Percentiles rank a stretch among this genome's conserved stretches.
These are phyloP conservation scores for Peromyscus leucopus DNA, from an alignment of 2,113 vertebrate genomes.

Conservation along the genomic window DNA sequence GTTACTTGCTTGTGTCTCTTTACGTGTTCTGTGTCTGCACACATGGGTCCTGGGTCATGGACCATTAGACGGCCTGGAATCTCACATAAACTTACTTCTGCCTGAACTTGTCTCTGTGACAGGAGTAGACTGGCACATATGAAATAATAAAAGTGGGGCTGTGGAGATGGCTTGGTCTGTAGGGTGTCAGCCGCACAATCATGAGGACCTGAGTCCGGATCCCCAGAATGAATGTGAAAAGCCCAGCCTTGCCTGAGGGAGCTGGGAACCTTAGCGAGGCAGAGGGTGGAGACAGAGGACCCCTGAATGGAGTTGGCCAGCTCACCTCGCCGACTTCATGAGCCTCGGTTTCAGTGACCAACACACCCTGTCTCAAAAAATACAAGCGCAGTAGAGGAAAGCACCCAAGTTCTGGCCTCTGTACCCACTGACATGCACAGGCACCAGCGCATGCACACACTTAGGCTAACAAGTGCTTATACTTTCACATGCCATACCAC, in stretches of 20 bases:
- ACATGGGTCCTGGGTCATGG: background rate
- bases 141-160: background rate
- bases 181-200: too few species aligned
- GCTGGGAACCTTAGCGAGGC: background rate
- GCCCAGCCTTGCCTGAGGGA: background rate
- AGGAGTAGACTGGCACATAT: background rate
- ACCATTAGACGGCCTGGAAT: background rate
- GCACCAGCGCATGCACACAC: background rate
- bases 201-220: background rate
- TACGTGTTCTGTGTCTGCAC: background rate
- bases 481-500: background rate
- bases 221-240: background rate
- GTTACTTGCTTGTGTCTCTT: background rate
- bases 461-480: background rate
- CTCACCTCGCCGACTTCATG: background rate
- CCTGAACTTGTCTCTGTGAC: background rate
- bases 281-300: too few species aligned
- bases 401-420: background rate
- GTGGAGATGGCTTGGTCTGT: too few species aligned
- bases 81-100: background rate
- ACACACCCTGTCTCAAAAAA: background rate
- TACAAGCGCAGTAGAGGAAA: background rate
- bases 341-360: background rate
- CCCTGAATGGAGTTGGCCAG: too few species aligned
- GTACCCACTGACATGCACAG: background rate